Base-by-base conservation (phyloP, 2,888 invertebrate species). In the Andrena minutula region DNA sequence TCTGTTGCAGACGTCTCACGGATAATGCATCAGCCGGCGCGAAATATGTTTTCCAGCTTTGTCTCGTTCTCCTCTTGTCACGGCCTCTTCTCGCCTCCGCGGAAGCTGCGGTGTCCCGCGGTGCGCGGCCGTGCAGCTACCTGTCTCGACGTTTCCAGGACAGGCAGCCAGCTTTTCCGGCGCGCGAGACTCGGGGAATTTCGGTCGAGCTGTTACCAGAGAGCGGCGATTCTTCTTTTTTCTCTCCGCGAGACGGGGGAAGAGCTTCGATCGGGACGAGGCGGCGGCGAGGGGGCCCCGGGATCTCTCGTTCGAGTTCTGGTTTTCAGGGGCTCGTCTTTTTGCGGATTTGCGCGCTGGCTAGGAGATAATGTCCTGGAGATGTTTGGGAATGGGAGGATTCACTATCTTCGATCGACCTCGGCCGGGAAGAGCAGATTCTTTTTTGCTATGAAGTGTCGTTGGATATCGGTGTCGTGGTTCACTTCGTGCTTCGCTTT, bases 11-110 rank as follows among this genome's bases (percentile, higher is more conserved):
- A 85, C 86, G 84, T 84, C 86, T 83, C 70, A 75, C 88, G 83
- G 86, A 89, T 88, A 89, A 88, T 87, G 89, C 88, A 86, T 88
- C 86, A 82, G 82, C 84, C 75, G 74, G 60, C 70, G 72, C 74
- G 77, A 83, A 85, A 88, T 88, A 86, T 88, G 82, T 86, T 82
- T 64, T 51, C 72, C 76, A 51, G 72, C 79, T 80, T 66, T 73
- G 58, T 60, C 79, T 72, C 41, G 60, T 66, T 41, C 41, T 26
- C 53, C 16, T 32, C 51, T 72, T 58, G 65, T 78, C 75, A 53
- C 66, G 26, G 72, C 56, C 65, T 30, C 75, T 56, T 63, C 60
- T 53, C 47, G 28, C 63, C 28, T 61, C 35, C 65, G 26, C 49
- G 68, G 61, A 63, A 69, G 68, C 79, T 61, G 74, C 56, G 51